phyloP scores from a whole-genome alignment of 2,888 invertebrate species.

The Chalcosyrphus nemorum region DNA sequence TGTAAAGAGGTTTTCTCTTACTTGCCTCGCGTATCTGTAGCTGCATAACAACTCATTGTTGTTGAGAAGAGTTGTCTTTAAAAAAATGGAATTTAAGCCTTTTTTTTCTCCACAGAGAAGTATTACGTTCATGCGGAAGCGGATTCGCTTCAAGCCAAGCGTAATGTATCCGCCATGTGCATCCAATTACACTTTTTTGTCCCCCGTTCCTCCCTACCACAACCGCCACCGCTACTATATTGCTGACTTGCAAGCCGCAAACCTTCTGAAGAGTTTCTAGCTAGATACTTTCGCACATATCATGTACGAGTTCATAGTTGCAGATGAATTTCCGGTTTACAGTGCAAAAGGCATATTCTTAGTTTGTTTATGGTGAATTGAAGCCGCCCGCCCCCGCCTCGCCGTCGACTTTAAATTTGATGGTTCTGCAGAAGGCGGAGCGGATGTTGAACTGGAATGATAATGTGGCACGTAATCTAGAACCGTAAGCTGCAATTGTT shows the following conservation, averaged over 20 bases:
- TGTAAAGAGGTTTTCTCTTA: conserved; percentile 2
- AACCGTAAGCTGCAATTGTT: neutral
- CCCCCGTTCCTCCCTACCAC: neutral
- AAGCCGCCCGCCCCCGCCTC: neutral
- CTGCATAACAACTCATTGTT: conserved; percentile 39
- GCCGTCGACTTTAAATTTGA: neutral
- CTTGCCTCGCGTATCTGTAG: too few relatives aligned
- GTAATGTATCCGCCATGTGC: conserved; percentile 68
- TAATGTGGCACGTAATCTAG: neutral
- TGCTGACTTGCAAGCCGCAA: neutral
- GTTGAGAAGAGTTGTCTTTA: conserved; percentile 45
- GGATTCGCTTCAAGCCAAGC: conserved; percentile 49
- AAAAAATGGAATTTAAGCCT: conserved; percentile 63
- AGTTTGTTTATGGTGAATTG: conserved; percentile 24
- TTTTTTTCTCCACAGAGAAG: conserved; percentile 50
- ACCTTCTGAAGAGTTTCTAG: conserved; percentile 10
- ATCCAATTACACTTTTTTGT: conserved; percentile 57
- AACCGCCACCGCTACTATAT: neutral
- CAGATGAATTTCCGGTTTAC: conserved; percentile 42
- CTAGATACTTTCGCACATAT: neutral
- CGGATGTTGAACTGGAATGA: conserved; percentile 15
- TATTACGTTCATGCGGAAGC: conserved; percentile 61
- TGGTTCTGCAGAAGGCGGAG: neutral
- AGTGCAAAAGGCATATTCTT: conserved; percentile 41
- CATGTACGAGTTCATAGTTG: neutral